phyloP scores from a whole-genome alignment of 2,888 invertebrate genomes.

The Malthinus flaveolus region DNA sequence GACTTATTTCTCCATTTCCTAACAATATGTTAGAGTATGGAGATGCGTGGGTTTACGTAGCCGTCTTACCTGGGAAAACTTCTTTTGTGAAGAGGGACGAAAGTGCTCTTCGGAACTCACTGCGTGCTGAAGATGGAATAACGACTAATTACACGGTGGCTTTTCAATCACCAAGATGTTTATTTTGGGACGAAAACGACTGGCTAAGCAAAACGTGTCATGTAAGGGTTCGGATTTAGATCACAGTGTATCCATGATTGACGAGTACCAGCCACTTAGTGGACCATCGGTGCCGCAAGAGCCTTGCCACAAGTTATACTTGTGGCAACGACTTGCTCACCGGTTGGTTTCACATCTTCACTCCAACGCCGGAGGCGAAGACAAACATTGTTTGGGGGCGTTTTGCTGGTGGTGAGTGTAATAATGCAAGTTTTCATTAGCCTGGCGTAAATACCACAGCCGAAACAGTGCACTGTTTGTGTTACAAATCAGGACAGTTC shows the following conservation, averaged over 20 bases:
- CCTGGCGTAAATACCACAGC: no score
- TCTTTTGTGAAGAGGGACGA: background rate
- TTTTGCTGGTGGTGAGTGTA: no score
- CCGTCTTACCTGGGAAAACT: constrained; percentile 6
- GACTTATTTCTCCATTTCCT: background rate
- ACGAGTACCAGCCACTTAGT: no score
- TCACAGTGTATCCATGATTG: no score
- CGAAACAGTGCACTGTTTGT: constrained; percentile 14
- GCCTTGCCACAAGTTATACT: no score
- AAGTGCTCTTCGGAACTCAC: background rate
- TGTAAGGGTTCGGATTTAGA: background rate
- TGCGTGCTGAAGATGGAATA: background rate
- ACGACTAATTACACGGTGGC: constrained; percentile 6
- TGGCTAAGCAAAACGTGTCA: constrained; percentile 8
- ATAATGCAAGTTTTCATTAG: no score
- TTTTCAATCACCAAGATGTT: constrained; percentile 10
- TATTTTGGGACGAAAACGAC: constrained; percentile 1
- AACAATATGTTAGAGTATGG: background rate
- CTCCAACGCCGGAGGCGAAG: no score
- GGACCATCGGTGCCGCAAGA: no score
- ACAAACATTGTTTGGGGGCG: no score
- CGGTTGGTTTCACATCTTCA: no score
- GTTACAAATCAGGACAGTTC: constrained; percentile 1
- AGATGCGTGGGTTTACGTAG: constrained; percentile 20
- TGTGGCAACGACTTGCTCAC: no score